phyloP scores from a whole-genome alignment of 2,797 vertebrate species.

The Aphelocoma californica region DNA sequence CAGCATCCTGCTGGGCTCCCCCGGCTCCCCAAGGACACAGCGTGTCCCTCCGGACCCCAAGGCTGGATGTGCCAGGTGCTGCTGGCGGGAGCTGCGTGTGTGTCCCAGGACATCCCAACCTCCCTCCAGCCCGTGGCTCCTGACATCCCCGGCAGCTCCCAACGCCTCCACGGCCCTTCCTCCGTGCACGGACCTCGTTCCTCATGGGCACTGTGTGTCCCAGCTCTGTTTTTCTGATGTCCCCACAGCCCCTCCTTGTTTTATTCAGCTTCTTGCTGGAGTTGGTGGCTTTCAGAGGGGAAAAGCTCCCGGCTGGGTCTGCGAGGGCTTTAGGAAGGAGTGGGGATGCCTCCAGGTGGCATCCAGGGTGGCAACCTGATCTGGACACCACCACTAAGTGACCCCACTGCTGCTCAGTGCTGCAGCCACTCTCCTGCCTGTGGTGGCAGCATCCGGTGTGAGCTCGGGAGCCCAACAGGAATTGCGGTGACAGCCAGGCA shows the following conservation, averaged over 20 bases:
- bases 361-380: background rate
- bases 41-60: rapidly evolving
- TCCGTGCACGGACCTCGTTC: rapidly evolving
- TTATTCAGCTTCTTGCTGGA: background rate
- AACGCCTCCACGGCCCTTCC: background rate
- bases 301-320: background rate
- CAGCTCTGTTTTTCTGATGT: background rate
- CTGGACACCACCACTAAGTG: background rate
- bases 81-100: background rate
- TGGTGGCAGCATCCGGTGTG: rapidly evolving
- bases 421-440: rapidly evolving
- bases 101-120: rapidly evolving
- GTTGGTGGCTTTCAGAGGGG: background rate
- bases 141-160: background rate
- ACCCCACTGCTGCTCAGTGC: background rate
- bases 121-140: background rate
- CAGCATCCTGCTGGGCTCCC: background rate
- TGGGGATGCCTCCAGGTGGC: background rate
- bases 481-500: rapidly evolving
- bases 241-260: background rate
- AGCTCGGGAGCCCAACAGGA: background rate
- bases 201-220: rapidly evolving
- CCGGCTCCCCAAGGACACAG: rapidly evolving
- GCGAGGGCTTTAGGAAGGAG: background rate
- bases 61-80: background rate